Conservation (phyloP, 2,888 invertebrate species). For the Dicyrtomina minuta region DNA sequence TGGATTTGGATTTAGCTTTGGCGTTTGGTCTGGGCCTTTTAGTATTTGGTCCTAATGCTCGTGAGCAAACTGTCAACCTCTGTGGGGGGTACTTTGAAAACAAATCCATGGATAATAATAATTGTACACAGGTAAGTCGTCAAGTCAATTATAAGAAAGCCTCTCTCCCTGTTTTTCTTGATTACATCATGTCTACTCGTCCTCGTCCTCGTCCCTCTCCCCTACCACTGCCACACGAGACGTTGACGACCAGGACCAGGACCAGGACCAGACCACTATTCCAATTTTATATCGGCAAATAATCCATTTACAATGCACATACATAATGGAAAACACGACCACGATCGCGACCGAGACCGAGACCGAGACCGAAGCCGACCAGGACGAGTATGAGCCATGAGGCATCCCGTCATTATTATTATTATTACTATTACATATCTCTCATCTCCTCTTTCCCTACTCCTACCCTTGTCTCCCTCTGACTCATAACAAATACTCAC, state of each 20-base stretch:
- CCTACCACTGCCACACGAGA: not conserved
- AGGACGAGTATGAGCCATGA: too few species aligned
- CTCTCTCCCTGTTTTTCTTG: not conserved
- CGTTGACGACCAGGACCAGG: not conserved
- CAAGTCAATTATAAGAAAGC: conserved; percentile 4
- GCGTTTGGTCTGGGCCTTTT: too few species aligned
- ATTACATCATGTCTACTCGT: not conserved
- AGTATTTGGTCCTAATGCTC: conserved; percentile 8
- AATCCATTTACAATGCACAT: too few species aligned
- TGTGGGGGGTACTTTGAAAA: conserved; percentile 8
- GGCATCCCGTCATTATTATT: too few species aligned
- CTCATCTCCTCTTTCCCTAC: too few species aligned
- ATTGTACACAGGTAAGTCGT: conserved; percentile 5
- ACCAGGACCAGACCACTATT: not conserved
- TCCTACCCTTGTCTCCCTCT: not conserved
- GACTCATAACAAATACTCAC: conserved; percentile 6
- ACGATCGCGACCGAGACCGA: too few species aligned
- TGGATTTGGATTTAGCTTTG: too few species aligned
- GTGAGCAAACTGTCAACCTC: conserved; percentile 22
- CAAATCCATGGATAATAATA: conserved; percentile 9
- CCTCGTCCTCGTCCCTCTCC: too few species aligned
- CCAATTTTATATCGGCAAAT: too few species aligned
- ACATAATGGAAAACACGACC: too few species aligned
- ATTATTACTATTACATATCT: not conserved
- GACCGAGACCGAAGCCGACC: too few species aligned